Evolutionary conservation across 2,888 invertebrate genomes (phyloP).

Genomic region (Microplitis deprimator): DNA sequence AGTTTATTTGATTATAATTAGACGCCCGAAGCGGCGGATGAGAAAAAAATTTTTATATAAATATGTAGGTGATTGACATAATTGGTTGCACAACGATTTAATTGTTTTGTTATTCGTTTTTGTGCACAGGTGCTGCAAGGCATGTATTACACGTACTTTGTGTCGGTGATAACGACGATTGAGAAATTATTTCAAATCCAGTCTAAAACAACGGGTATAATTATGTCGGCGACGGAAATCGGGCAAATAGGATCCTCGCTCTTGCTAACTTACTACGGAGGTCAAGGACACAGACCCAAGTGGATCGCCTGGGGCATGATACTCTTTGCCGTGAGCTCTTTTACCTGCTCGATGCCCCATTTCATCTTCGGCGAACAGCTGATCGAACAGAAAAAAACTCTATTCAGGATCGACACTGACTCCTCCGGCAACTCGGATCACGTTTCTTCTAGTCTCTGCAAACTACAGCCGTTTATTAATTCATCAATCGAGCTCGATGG

Average conservation of each 20-base stretch:
- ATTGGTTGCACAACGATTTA: not conserved
- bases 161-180: constrained; percentile 92
- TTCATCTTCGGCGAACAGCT: constrained; percentile 86
- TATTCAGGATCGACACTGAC: constrained; percentile 63
- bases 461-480: constrained; percentile 54
- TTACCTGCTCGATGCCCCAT: constrained; percentile 90
- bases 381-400: constrained; percentile 74
- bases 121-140: constrained; percentile 74
- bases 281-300: constrained; percentile 91
- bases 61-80: no score
- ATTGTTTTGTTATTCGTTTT: constrained; percentile 25
- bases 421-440: constrained; percentile 48
- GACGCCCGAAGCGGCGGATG: no score
- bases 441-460: constrained; percentile 65
- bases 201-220: constrained; percentile 90
- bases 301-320: constrained; percentile 96
- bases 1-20: not conserved
- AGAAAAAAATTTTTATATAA: not conserved
- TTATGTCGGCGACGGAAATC: constrained; percentile 92
- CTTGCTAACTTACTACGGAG: constrained; percentile 90
- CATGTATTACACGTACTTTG: constrained; percentile 95
- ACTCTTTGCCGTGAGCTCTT: constrained; percentile 87
- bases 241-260: constrained; percentile 93
- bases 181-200: constrained; percentile 94
- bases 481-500: constrained; percentile 54